Evolutionary conservation across 64 coral and sea anemone species (phyloP), one percentile per base, ranked within the genome.

Genomic region (Montipora cactus): DNA sequence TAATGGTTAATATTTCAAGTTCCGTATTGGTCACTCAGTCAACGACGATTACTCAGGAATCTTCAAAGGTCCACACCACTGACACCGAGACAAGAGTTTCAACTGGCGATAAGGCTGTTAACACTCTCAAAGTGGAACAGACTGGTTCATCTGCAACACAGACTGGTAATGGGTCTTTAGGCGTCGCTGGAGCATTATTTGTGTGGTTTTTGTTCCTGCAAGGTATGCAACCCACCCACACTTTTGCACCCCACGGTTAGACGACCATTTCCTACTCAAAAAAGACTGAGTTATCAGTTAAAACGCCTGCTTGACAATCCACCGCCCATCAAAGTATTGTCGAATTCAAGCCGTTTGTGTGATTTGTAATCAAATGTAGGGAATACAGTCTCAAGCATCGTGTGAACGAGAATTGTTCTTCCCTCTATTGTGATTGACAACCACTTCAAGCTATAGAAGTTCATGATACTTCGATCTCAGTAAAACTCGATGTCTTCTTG

Each of bases 201-300:
- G 45, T 86, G 66, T 86, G 82, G 82, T 49, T 86, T 47, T 86
- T 86, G 59, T 86, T 86, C 66, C 10, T 70, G 64, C 82, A 86
- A 86, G 82, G 82, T 86, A 72, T 50, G 9, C 45, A 21, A 9
- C 8, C 14, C 3, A 44, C 20, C 37, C 37, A 37, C 37, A 37
- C 37, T 37, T 71, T 28, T 21, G 18, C 68, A 37, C 37, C 37
- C 37, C 37, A 37, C 37, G 37, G 53, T 57, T 57, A 8, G 53
- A 57, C 11, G 53, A 57, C 53, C 53, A 57, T 57, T 8, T 57
- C 53, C 11, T 57, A 11, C 53, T 57, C 11, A 11, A 57, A 11
- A 8, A 57, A 11, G 7, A 6, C 6, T 6, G 11, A 57, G 53
- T 57, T 6, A 57, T 57, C 53, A 57, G 53, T 57, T 8, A 57